phyloP scores from a whole-genome alignment of 2,113 vertebrate species.

The Mastomys natalensis region DNA sequence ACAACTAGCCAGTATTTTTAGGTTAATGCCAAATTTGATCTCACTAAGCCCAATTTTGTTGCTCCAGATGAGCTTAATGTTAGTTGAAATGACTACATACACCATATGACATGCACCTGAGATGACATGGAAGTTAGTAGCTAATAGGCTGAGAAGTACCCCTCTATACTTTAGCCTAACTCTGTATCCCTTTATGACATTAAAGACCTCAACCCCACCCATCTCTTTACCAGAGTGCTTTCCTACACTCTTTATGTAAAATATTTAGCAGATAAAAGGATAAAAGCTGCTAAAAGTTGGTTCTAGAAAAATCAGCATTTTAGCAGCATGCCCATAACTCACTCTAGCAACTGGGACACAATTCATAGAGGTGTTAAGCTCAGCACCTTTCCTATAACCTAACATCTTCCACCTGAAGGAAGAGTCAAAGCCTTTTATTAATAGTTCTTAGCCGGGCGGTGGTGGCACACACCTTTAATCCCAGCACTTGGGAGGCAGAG shows the following conservation, averaged over 20 bases:
- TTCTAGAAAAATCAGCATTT: not conserved
- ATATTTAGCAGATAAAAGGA: not conserved
- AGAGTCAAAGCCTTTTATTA: conserved; percentile 30
- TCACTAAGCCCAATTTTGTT: not conserved
- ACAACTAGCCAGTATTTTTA: conserved; percentile 16
- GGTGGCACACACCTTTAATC: no score
- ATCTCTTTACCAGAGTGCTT: conserved; percentile 23
- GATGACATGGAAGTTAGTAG: conserved; percentile 42
- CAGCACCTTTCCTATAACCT: not conserved
- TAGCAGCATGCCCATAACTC: not conserved
- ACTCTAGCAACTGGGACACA: not conserved
- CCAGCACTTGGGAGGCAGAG: no score
- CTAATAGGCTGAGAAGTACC: not conserved
- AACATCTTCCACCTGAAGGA: not conserved
- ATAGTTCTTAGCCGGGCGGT: conserved; percentile 48
- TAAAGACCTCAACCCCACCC: not conserved
- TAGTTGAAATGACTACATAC: conserved; percentile 23
- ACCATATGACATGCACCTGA: not conserved
- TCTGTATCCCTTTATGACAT: not conserved
- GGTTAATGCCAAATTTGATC: not conserved
- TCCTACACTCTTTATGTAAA: conserved; percentile 42
- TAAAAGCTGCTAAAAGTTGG: not conserved
- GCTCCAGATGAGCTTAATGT: conserved; percentile 16
- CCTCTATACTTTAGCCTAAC: not conserved
- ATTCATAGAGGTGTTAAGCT: not conserved